Conservation (phyloP, 2,113 vertebrate species). For the Rhegmatorhina hoffmannsi region DNA sequence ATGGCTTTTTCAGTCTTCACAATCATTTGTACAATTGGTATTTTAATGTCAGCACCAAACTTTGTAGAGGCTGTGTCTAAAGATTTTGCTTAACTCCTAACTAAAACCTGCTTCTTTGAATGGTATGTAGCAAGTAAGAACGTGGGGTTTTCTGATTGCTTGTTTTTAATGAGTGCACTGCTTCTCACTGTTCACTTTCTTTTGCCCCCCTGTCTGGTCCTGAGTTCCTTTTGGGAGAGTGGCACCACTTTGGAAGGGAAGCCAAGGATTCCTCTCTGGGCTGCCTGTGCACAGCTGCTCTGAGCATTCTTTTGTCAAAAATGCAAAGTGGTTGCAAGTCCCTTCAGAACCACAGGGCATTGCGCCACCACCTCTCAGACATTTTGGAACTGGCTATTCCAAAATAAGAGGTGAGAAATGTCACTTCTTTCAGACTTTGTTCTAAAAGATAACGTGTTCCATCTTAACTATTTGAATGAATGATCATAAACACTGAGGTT, state of each 20-base stretch:
- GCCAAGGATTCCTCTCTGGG: neutral
- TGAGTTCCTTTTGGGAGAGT: neutral
- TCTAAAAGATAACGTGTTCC: neutral
- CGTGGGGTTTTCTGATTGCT: neutral
- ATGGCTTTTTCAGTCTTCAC: constrained; percentile 94
- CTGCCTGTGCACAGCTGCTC: neutral
- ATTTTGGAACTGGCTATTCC: neutral
- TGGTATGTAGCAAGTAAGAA: constrained; percentile 22
- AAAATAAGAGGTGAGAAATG: neutral
- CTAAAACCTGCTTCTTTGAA: neutral
- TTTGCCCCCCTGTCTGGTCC: neutral
- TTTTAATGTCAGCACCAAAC: constrained; percentile 95
- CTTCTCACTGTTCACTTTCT: neutral
- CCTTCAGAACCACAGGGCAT: neutral
- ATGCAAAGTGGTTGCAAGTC: neutral
- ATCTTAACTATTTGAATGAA: neutral
- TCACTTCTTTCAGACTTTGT: neutral
- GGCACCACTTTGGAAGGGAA: neutral
- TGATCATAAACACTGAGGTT: fast-evolving
- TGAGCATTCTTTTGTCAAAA: neutral
- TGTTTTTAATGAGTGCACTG: neutral
- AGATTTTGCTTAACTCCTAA: constrained; percentile 81
- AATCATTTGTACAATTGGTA: constrained; percentile 92
- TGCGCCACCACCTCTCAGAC: neutral
- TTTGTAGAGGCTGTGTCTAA: constrained; percentile 93